Base-by-base conservation (phyloP, 2,113 vertebrate species). In the Cynocephalus volans region DNA sequence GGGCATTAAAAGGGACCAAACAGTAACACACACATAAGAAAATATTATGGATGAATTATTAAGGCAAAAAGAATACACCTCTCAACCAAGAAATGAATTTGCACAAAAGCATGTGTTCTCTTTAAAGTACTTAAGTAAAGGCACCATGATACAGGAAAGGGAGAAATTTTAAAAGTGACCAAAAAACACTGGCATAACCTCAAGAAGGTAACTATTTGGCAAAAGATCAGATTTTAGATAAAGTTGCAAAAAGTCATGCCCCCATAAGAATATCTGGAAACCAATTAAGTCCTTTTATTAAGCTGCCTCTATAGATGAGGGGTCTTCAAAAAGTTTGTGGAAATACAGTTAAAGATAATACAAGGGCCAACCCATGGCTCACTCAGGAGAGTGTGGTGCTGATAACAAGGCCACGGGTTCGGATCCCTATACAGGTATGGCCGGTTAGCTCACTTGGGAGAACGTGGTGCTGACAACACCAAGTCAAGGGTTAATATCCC, bases 181-280 rank as follows among this genome's bases (percentile, higher is more conserved):
- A 50, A 93, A 80, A 93, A 36, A 4, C 13, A 62, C 17, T 65
- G 19, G 21, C 14, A 60, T 70, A 92, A 90, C 17, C 31, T 95
- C 28, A 82, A 92, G 90, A 87, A 82, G 19, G 45, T 70, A 94
- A 86, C 4, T 85, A 13, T 5, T 56, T 33, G n/a, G 69, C 13
- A 90, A 93, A 95, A 79, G 18, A 26, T 54, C 60, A 48, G 76
- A 88, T 82, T 96, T 95, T 83, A 56, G 50, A 87, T 79, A n/a
- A 91, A 26, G 17, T 7, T 89, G 23, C 11, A 83, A 90, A 96
- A 94, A 88, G 9, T 86, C 88, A 1, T n/a, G 1, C 13, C 7
- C 18, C 81, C 11, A 52, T 50, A 81, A 88, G 18, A 26, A 69
- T 6, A 95, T 33, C 7, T 1, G 3, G 70, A 85, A 91, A 69